A percentile compares a stretch with the other conserved stretches of the same genome.
Conservation (phyloP, 2,113 vertebrate species). For the Lethenteron reissneri region DNA sequence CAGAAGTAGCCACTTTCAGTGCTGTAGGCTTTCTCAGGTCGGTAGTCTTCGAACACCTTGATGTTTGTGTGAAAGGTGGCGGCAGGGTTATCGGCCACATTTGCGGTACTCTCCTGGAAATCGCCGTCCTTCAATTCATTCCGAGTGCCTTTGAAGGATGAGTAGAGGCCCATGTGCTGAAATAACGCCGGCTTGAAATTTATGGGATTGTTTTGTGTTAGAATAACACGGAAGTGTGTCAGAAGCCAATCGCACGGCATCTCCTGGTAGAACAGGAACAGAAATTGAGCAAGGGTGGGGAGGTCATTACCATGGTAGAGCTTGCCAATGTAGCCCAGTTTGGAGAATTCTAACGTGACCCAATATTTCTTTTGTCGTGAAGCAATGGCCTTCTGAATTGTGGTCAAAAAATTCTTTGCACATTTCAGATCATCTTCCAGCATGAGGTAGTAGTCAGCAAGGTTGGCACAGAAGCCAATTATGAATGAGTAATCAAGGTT, state of each 20-base stretch:
- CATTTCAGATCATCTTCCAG: constrained; percentile 7
- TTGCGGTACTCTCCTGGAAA: not conserved
- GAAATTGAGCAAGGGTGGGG: not conserved
- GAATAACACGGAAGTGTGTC: not conserved
- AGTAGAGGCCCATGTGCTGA: not conserved
- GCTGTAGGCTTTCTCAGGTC: constrained; percentile 8
- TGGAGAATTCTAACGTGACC: constrained; percentile 9
- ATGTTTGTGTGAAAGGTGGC: constrained; percentile 13
- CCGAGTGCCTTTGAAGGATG: constrained; percentile 9
- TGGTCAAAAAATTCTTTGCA: constrained; percentile 10
- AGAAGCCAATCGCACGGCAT: constrained; percentile 12
- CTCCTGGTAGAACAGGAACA: constrained; percentile 7
- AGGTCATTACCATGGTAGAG: not conserved
- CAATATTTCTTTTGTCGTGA: not conserved
- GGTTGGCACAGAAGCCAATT: constrained; percentile 9
- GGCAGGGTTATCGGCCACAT: constrained; percentile 8
- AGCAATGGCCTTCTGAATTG: not conserved
- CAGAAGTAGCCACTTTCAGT: not conserved
- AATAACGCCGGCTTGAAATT: constrained; percentile 4
- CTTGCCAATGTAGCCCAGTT: constrained; percentile 11
- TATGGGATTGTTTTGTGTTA: not conserved
- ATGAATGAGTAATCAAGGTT: constrained; percentile 11
- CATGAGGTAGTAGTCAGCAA: constrained; percentile 6
- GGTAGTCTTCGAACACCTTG: not conserved
- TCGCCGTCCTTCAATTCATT: not conserved